Conservation (phyloP, 2,113 vertebrate genomes). For the Peromyscus polionotus region DNA sequence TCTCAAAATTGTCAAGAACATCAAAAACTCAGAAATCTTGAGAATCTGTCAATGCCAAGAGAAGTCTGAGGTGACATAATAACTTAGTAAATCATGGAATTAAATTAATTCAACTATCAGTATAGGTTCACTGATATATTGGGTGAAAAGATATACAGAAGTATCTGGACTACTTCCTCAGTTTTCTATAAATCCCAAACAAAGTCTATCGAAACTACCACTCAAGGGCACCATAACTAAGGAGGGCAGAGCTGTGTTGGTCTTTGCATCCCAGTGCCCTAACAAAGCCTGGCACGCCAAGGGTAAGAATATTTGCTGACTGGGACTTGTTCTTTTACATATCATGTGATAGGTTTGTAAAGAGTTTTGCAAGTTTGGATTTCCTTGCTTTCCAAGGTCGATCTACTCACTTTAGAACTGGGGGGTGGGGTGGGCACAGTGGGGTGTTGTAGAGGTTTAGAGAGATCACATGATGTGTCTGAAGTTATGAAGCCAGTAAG, state of each 20-base stretch:
- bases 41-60: background rate
- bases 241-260: background rate
- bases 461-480: background rate
- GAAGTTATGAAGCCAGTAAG: background rate
- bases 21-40: background rate
- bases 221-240: background rate
- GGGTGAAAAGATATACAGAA: background rate
- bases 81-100: background rate
- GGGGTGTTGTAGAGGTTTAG: background rate
- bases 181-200: background rate
- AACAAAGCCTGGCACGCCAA: background rate
- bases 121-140: background rate
- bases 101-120: background rate
- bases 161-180: background rate
- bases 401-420: background rate
- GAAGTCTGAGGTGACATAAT: background rate
- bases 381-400: background rate
- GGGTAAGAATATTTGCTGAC: background rate
- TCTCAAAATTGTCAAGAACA: background rate
- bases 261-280: background rate
- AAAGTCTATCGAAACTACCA: background rate
- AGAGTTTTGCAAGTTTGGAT: background rate
- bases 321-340: background rate
- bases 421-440: background rate
- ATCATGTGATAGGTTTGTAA: background rate